phyloP scores from a whole-genome alignment of 2,797 vertebrate species.

The Xenops minutus region DNA sequence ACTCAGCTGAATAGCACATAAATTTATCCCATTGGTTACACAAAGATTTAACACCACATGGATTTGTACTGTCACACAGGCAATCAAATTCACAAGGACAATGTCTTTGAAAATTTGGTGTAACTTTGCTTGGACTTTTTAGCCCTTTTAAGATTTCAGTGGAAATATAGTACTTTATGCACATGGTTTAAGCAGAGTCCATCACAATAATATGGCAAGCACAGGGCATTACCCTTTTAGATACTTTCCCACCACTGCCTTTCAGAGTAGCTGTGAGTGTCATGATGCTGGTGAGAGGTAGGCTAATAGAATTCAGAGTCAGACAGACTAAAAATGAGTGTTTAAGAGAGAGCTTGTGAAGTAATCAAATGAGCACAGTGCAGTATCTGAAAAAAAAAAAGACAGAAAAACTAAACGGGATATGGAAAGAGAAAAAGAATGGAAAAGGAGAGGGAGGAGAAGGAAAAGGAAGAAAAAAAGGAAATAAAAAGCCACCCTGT shows the following conservation, averaged over 20 bases:
- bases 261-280: neutral
- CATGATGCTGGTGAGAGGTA: neutral
- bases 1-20: neutral
- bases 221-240: neutral
- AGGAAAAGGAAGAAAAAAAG: no score
- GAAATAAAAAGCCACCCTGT: neutral
- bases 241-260: neutral
- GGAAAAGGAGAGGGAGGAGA: neutral
- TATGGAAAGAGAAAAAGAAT: accelerated
- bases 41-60: neutral
- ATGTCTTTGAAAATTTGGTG: neutral
- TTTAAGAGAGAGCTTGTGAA: neutral
- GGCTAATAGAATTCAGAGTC: neutral
- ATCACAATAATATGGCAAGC: neutral
- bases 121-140: neutral
- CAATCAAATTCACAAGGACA: neutral
- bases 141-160: neutral
- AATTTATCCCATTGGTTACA: neutral
- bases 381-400: neutral
- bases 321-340: neutral
- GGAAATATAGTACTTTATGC: neutral
- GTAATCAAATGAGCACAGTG: neutral
- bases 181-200: neutral
- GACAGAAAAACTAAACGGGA: accelerated
- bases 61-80: neutral